Percentiles rank a stretch among this genome's conserved stretches.
These are phyloP conservation scores for Eurystomus glaucurus DNA, from an alignment of 2,797 vertebrate genomes.

Conservation along the genomic window DNA sequence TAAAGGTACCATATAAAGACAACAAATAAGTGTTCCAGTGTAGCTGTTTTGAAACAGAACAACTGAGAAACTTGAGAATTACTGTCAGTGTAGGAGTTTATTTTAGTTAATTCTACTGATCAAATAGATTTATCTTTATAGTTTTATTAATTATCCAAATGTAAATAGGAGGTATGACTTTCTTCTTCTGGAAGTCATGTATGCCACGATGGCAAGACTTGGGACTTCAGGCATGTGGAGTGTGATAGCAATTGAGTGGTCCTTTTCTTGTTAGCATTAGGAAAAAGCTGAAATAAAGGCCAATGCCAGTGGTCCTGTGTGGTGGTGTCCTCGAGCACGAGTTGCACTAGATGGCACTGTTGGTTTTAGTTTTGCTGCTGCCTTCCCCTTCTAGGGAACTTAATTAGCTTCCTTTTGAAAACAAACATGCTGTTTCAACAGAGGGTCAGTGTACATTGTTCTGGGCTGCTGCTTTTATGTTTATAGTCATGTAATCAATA, in stretches of 20 bases:
- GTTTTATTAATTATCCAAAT: not conserved
- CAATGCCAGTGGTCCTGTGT: accelerated
- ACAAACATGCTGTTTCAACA: constrained; percentile 83
- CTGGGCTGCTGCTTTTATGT: constrained; percentile 84
- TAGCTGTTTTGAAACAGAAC: not conserved
- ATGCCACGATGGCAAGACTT: not conserved
- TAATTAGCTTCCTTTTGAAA: constrained; percentile 81
- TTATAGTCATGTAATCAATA: constrained; percentile 87
- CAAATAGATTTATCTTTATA: not conserved
- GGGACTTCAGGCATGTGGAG: not conserved
- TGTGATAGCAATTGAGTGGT: not conserved
- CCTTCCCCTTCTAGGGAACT: not conserved
- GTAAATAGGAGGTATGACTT: not conserved
- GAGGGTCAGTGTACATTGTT: constrained; percentile 81
- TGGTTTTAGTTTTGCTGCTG: constrained; percentile 61
- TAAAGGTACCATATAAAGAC: not conserved
- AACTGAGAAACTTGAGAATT: not conserved
- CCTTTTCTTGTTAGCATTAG: accelerated
- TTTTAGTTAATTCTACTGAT: not conserved
- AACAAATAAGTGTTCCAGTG: not conserved
- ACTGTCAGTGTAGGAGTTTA: not conserved
- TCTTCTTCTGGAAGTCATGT: not conserved
- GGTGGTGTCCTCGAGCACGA: not conserved
- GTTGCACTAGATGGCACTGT: constrained; percentile 83
- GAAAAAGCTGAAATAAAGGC: not conserved